Evolutionary conservation across 1,140 invertebrate genomes (phyloP), one percentile per base, ranked within the genome.

Genomic region (Leptinotarsa defecta): DNA sequence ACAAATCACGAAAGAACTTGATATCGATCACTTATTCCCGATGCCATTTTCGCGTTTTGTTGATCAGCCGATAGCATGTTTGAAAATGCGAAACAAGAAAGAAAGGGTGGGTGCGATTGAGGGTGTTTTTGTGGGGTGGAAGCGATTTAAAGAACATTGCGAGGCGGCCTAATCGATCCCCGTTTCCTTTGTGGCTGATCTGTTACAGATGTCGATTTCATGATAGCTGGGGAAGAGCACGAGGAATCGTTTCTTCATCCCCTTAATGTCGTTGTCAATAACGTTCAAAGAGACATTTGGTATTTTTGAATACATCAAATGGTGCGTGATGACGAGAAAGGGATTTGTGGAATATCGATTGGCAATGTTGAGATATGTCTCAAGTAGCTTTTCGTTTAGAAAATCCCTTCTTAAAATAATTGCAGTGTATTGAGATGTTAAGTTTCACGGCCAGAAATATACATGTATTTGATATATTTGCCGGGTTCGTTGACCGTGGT

Each of bases 131-230:
- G 71, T 65, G 61, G 71, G 71, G 63, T 64, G 61, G 57, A 73
- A 72, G 34, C 70, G 70, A 72, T 72, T 72, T 72, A 62, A 73
- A 73, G 71, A 73, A 73, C 62, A 73, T 65, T 73, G 71, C 62
- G 71, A 34, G 71, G 48, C 43, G 24, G 62, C 62, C 71, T 73
- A 73, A 73, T 73, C 71, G 71, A 73, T 73, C 63, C 71, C 71
- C 71, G 24, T 73, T 73, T 73, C 61, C 69, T 74, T 79, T 77
- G 78, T 79, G 64, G 73, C 75, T 81, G 80, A 81, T 81, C 80
- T 79, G 79, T 80, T 80, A 79, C 80, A 81, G 80, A 81, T 81
- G 80, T 79, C 80, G 80, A 81, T 81, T 81, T 81, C 79, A 81
- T 81, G 78, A 79, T 77, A 77, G 67, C 75, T 61, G 76, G 76